These are phyloP conservation scores for Emmelina monodactyla DNA, from an alignment of 2,888 invertebrate species.

Conservation along the genomic window DNA sequence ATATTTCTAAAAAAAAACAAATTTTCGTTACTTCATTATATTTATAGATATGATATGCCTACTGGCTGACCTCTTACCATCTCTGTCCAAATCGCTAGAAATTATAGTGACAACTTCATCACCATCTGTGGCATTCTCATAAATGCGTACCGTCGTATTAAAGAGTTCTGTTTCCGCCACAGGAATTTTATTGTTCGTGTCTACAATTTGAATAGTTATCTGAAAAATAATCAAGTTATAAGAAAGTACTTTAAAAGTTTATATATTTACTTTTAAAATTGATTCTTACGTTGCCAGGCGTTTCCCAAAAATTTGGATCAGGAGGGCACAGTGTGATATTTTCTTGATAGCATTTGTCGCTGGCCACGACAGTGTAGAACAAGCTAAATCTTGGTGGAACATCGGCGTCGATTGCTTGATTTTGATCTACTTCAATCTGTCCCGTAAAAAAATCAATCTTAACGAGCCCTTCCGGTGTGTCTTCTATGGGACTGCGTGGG, in stretches of 20 bases:
- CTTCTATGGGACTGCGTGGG: conserved; percentile 35
- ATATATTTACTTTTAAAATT: background rate
- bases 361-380: conserved; percentile 62
- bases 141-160: conserved; percentile 34
- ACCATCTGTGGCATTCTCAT: conserved; percentile 54
- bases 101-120: conserved; percentile 38
- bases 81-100: conserved; percentile 66
- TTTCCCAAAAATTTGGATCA: conserved; percentile 31
- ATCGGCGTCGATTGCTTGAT: conserved; percentile 64
- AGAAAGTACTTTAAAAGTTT: background rate
- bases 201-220: conserved; percentile 65
- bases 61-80: conserved; percentile 47
- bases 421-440: conserved; percentile 49
- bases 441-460: conserved; percentile 57
- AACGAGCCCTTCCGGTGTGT: conserved; percentile 50
- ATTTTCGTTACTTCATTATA: background rate
- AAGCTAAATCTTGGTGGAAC: conserved; percentile 46
- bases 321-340: conserved; percentile 31
- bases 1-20: conserved; percentile 34
- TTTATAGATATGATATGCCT: too few relatives aligned
- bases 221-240: conserved; percentile 25
- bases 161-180: conserved; percentile 33
- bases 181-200: conserved; percentile 69
- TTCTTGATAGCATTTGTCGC: conserved; percentile 46
- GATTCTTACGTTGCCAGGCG: conserved; percentile 41